Evolutionary conservation across 2,113 vertebrate genomes (phyloP).

Genomic region (Okapia johnstoni): DNA sequence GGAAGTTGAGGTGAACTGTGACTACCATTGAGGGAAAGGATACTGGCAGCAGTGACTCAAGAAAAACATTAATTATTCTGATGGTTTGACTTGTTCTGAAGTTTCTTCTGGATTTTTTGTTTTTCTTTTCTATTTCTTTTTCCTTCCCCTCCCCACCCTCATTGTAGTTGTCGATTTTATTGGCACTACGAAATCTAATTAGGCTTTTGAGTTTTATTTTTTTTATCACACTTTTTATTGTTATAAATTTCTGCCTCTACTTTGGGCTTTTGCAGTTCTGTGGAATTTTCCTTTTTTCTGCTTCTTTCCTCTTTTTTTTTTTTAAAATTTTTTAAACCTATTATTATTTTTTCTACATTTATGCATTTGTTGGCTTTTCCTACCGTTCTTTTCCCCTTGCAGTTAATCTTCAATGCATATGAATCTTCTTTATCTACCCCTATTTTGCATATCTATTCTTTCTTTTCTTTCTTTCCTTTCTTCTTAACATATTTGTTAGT

Average conservation of each 20-base stretch:
- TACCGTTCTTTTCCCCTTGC: neutral
- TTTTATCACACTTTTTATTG: neutral
- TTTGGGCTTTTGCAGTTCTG: neutral
- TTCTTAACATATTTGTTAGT: neutral
- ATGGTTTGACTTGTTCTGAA: neutral
- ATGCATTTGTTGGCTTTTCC: neutral
- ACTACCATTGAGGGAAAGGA: neutral
- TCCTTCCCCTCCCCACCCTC: accelerated
- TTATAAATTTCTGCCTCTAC: neutral
- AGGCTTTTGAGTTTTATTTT: neutral
- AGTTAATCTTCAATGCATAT: neutral
- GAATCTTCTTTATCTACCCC: neutral
- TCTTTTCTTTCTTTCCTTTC: neutral
- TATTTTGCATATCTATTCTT: neutral
- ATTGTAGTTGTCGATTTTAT: neutral
- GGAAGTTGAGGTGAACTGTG: neutral
- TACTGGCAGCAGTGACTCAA: neutral
- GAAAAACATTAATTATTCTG: neutral
- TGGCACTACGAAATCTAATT: neutral
- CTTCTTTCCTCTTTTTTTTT: neutral
- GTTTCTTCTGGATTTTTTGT: neutral
- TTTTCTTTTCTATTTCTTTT: neutral
- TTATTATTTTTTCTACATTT: neutral
- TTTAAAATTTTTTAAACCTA: neutral
- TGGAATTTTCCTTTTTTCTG: neutral